Evolutionary conservation across 2,888 invertebrate species (phyloP), one percentile per base, ranked within the genome.

Genomic region (Drosophila buzzatii): DNA sequence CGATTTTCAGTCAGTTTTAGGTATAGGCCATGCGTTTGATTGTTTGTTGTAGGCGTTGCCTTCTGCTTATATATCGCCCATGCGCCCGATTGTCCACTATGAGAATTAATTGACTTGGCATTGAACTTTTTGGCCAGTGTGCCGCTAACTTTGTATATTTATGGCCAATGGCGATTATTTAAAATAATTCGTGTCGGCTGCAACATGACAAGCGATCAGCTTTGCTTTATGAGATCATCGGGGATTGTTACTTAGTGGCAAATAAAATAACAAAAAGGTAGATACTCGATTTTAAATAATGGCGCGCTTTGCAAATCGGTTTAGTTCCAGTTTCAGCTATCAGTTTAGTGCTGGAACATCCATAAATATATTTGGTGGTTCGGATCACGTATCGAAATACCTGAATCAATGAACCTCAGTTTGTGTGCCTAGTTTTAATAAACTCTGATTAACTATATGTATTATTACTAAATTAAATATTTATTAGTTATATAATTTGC

Each of bases 21-120:
- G 8, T 5, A n/a, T 47, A 9, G 45, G 4, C 44, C 42, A 47
- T 44, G 23, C 39, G 53, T 44, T 41, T 44, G 16, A 10, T 27
- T 49, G 39, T 56, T 42, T 71, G 44, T 56, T 73, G 89, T 90
- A 83, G 89, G 87, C 73, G 90, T 67, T 12, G 31, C 27, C 16
- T 20, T 82, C 64, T 64, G 53, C n/a, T 20, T 27, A 18, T 20
- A 31, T 20, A 73, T 79, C 58, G 61, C 49, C 60, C 63, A 82
- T 79, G 69, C 76, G 80, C 62, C 71, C 55, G 79, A 76, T 79
- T 72, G 82, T 76, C 81, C 74, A 84, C 73, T 69, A 60, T 45
- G 76, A 67, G 51, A 84, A 87, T 84, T 84, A 84, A 85, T 89
- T 84, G 76, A n/a, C 57, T 72, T 81, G 88, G 65, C 90, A 87